Base-by-base conservation (phyloP, 2,888 invertebrate genomes). In the Adelognathus sp. region DNA sequence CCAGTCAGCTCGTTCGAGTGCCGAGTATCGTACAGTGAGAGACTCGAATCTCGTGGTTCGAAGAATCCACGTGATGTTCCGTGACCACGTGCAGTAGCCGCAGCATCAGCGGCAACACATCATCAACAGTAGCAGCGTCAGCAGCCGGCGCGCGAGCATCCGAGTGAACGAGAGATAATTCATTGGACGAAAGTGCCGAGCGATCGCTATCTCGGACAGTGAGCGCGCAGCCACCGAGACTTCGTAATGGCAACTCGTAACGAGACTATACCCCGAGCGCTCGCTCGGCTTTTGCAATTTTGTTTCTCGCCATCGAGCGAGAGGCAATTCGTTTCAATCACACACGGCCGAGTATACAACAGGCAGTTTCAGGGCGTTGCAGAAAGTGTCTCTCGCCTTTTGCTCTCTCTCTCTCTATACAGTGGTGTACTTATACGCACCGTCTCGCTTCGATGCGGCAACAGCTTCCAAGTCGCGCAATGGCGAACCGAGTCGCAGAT, bases 291-390 rank as follows among this genome's bases (percentile, higher is more conserved):
- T 72, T 80, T 73, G 80, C 81, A 80, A 81, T 82, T 81, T 81
- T 63, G 80, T 81, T 79, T 82, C 79, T 74, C 80, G 76, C 69
- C 67, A 36, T 33, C 54, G 54, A 50, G 44, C 46, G 67, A 67
- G 74, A 58, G 74, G 82, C 81, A 80, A 73, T 76, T 81, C 75
- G 80, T 82, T 84, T 83, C 80, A 82, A 83, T 82, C 81, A 80
- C 77, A 75, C 60, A 73, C 70, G 63, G 67, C 76, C 79, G 66
- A 67, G 56, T 76, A n/a, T n/a, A n/a, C n/a, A 76, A 76, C 66
- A 75, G 54, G 31, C 58, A 60, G 64, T 24, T 18, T 66, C 60
- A 60, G 66, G 75, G 36, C 67, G 52, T 63, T 70, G 74, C 74
- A 60, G 56, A 69, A 72, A 54, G 39, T n/a, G n/a, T n/a, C n/a